These are phyloP conservation scores for Trachelus stipa DNA, from an alignment of 2,888 invertebrate genomes.

Conservation along the genomic window DNA sequence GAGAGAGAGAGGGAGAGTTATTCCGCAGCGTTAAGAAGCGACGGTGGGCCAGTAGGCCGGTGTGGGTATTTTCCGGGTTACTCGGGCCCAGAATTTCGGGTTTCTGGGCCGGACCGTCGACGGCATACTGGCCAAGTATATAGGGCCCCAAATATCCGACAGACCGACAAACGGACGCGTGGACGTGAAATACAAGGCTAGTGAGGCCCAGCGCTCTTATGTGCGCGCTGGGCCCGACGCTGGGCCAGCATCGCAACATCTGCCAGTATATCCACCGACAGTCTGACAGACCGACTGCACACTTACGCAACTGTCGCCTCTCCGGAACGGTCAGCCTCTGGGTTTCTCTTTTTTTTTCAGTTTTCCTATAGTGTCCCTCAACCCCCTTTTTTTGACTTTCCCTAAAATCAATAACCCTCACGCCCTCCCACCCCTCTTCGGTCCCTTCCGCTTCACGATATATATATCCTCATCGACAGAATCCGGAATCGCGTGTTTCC, in stretches of 20 bases:
- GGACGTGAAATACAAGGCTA: conserved; percentile 39
- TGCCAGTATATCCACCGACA: conserved; percentile 49
- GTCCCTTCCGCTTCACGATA: background rate
- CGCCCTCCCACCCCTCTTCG: background rate
- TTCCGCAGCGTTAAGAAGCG: background rate
- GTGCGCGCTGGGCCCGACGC: conserved; percentile 27
- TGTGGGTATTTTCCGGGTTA: conserved; percentile 6
- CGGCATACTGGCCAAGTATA: conserved; percentile 7
- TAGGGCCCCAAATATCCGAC: background rate
- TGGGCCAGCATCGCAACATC: conserved; percentile 53
- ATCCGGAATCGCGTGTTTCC: background rate
- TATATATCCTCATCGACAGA: background rate
- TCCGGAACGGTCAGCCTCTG: conserved; percentile 14
- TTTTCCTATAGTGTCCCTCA: conserved; percentile 1
- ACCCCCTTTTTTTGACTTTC: background rate
- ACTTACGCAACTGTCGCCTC: conserved; percentile 57
- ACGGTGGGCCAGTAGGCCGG: background rate
- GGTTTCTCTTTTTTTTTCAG: conserved; percentile 2
- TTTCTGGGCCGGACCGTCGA: conserved; percentile 5
- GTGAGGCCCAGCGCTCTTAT: no score
- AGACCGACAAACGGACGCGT: conserved; percentile 31
- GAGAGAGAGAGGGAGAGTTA: background rate
- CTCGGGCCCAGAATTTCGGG: background rate
- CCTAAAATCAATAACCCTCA: background rate
- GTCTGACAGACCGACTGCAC: conserved; percentile 44